Conservation (phyloP, 2,113 vertebrate species). For the Malurus melanocephalus region DNA sequence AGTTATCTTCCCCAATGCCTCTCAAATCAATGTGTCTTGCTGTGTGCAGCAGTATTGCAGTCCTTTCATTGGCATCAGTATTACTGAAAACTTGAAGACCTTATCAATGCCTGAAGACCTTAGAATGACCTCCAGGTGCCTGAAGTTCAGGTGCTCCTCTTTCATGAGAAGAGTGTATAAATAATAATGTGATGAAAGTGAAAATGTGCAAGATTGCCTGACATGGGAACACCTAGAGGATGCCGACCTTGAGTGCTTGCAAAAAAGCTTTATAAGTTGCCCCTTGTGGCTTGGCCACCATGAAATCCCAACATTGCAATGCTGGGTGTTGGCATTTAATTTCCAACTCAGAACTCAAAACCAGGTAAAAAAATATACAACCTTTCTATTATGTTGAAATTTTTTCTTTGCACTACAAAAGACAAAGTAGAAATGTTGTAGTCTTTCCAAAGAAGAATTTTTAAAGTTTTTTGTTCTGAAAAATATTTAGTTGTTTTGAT, state of each 20-base stretch:
- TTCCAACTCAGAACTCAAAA: not conserved
- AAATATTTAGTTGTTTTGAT: slow-evolving; percentile 42
- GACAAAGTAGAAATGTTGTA: not conserved
- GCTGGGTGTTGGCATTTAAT: not conserved
- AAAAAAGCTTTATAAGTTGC: not conserved
- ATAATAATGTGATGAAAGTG: not conserved
- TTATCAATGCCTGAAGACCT: not conserved
- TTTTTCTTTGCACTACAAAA: not conserved
- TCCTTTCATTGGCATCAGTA: not conserved
- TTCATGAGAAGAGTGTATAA: not conserved
- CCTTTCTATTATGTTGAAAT: not conserved
- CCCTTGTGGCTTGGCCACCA: not conserved
- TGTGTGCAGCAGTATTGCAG: not conserved
- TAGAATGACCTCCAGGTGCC: not conserved
- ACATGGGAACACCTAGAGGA: not conserved
- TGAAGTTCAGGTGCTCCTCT: not conserved
- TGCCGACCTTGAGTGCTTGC: not conserved
- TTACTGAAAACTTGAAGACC: not conserved
- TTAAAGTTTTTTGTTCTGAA: slow-evolving; percentile 11
- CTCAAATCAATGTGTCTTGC: not conserved
- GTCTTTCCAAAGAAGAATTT: not conserved
- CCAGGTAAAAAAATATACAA: not conserved
- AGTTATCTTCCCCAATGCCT: not conserved
- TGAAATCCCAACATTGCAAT: not conserved
- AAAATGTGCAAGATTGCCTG: not conserved